Percentiles rank a stretch among this genome's conserved stretches.
phyloP scores from a whole-genome alignment of 1,140 invertebrate genomes.

The Archivesica marissinica region DNA sequence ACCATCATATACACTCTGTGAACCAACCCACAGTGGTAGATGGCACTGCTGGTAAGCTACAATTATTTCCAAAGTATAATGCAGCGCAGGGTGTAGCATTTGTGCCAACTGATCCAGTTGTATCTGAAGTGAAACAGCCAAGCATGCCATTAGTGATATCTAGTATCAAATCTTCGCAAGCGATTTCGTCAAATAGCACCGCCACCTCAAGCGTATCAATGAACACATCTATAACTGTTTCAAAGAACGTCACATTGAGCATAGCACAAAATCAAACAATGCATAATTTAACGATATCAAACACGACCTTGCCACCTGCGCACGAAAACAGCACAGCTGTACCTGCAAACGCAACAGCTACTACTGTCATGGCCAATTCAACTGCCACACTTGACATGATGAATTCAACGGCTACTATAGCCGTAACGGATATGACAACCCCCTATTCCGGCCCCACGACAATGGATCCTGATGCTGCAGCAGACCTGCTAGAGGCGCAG shows the following conservation, averaged over 20 bases:
- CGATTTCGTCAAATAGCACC: not conserved
- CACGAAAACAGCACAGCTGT: not conserved
- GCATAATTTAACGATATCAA: not conserved
- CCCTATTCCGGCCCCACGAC: not conserved
- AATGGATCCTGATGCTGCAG: slow-evolving; percentile 36
- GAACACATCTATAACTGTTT: not conserved
- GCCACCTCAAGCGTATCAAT: not conserved
- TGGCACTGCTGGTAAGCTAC: not conserved
- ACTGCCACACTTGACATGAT: not conserved
- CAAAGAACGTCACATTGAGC: too few relatives aligned
- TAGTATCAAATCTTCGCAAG: not conserved
- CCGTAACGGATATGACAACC: not conserved
- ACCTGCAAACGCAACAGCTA: not conserved
- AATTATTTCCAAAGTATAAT: not conserved
- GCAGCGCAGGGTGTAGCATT: not conserved
- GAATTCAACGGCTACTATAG: not conserved
- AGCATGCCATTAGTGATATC: not conserved
- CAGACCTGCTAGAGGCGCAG: not conserved
- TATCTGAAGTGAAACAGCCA: not conserved
- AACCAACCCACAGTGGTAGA: not conserved
- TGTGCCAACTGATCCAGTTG: not conserved
- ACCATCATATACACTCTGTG: not conserved
- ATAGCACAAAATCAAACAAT: not conserved
- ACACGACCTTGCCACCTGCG: not conserved
- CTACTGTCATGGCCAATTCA: not conserved